Evolutionary conservation across 2,888 invertebrate genomes (phyloP).

Genomic region (Gerosis bhagava): DNA sequence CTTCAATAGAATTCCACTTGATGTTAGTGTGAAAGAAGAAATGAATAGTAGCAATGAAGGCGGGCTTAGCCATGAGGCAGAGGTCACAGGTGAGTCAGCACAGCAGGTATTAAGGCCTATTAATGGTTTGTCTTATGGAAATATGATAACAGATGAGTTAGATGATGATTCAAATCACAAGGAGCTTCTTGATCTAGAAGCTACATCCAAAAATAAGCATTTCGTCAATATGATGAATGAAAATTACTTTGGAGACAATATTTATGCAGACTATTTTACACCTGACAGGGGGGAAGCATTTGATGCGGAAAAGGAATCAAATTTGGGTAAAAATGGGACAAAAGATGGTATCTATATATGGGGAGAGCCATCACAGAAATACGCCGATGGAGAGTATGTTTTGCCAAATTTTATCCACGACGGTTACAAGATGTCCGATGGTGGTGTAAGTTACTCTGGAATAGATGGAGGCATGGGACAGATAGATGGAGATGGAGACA

Average conservation of each 20-base stretch:
- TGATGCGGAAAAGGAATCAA: conserved; percentile 54
- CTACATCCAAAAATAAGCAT: conserved; percentile 68
- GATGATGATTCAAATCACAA: conserved; percentile 68
- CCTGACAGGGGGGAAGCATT: conserved; percentile 68
- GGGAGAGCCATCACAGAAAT: conserved; percentile 70
- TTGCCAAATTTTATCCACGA: conserved; percentile 74
- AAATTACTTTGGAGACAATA: conserved; percentile 74
- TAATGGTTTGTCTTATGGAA: conserved; percentile 66
- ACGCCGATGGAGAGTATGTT: conserved; percentile 66
- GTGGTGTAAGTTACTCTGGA: conserved; percentile 59
- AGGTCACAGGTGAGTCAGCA: conserved; percentile 45
- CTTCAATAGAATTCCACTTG: conserved; percentile 40
- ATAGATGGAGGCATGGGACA: conserved; percentile 42
- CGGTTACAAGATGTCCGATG: conserved; percentile 70
- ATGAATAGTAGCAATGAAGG: conserved; percentile 62
- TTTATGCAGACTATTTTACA: conserved; percentile 74
- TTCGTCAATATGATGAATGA: conserved; percentile 76
- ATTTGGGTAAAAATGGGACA: conserved; percentile 49
- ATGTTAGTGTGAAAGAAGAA: conserved; percentile 67
- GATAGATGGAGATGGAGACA: conserved; percentile 44
- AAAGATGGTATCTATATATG: conserved; percentile 64
- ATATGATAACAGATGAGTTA: conserved; percentile 57
- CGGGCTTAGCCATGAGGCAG: conserved; percentile 54
- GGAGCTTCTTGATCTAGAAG: conserved; percentile 66
- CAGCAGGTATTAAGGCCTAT: conserved; percentile 66